These are phyloP conservation scores for Agrotis segetum DNA, from an alignment of 2,888 invertebrate species.

Conservation along the genomic window DNA sequence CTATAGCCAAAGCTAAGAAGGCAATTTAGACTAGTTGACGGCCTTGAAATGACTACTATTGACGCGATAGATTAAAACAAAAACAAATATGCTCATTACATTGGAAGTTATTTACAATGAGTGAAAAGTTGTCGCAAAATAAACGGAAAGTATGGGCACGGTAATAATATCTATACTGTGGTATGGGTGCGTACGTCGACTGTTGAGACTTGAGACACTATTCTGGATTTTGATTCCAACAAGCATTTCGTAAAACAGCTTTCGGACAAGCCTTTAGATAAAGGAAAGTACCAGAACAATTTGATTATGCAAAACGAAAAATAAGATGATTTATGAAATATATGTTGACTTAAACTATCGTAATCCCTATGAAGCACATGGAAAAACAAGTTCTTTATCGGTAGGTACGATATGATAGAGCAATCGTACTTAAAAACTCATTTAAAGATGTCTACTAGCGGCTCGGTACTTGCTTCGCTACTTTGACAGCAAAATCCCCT, in stretches of 20 bases:
- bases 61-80: background rate
- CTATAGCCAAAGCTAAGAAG: conserved; percentile 5
- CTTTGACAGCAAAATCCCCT: too few species aligned
- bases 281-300: background rate
- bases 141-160: too few species aligned
- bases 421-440: background rate
- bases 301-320: background rate
- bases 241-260: background rate
- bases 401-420: background rate
- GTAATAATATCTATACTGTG: too few species aligned
- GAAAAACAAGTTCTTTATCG: conserved; percentile 13
- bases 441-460: too few species aligned
- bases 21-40: background rate
- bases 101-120: background rate
- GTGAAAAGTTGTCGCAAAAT: background rate
- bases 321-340: background rate
- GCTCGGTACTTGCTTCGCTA: too few species aligned
- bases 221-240: background rate
- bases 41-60: background rate
- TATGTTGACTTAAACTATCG: conserved; percentile 4
- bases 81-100: background rate
- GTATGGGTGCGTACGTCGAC: background rate
- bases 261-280: background rate
- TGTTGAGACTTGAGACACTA: background rate
- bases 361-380: conserved; percentile 10